Conservation (phyloP, 2,888 invertebrate genomes). For the Rhaphigaster nebulosa region DNA sequence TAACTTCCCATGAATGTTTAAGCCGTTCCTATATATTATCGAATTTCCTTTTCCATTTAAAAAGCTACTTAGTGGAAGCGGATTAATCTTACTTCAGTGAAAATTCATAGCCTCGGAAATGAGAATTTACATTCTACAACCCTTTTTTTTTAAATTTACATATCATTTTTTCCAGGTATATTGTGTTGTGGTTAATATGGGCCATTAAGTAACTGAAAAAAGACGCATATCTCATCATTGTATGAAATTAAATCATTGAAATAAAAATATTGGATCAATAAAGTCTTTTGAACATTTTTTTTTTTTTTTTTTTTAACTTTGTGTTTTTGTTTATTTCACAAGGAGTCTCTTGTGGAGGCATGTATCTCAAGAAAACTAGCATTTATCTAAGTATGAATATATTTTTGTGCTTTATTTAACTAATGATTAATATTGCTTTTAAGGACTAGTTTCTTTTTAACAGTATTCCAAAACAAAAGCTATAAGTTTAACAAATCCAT, state of each 20-base stretch:
- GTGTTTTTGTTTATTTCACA: too few species aligned
- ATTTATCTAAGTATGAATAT: too few species aligned
- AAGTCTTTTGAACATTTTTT: too few species aligned
- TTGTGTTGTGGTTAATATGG: not conserved
- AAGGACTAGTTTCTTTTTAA: too few species aligned
- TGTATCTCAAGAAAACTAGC: too few species aligned
- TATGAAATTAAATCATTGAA: not conserved
- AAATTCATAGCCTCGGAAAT: slow-evolving; percentile 31
- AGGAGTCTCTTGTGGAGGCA: too few species aligned
- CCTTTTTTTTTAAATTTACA: slow-evolving; percentile 23
- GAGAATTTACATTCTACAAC: slow-evolving; percentile 20
- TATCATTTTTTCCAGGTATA: not conserved
- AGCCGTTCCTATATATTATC: not conserved
- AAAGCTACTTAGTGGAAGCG: slow-evolving; percentile 7
- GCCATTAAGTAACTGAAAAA: not conserved
- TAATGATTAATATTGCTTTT: too few species aligned
- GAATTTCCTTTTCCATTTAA: slow-evolving; percentile 23
- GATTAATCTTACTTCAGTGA: not conserved
- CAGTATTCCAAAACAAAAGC: too few species aligned
- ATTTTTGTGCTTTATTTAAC: too few species aligned
- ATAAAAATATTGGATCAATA: not conserved
- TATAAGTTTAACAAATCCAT: too few species aligned
- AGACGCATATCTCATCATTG: not conserved
- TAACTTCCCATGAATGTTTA: not conserved
- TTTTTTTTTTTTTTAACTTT: too few species aligned